Conservation (phyloP, 2,888 invertebrate species). For the Orthosia incerta region DNA sequence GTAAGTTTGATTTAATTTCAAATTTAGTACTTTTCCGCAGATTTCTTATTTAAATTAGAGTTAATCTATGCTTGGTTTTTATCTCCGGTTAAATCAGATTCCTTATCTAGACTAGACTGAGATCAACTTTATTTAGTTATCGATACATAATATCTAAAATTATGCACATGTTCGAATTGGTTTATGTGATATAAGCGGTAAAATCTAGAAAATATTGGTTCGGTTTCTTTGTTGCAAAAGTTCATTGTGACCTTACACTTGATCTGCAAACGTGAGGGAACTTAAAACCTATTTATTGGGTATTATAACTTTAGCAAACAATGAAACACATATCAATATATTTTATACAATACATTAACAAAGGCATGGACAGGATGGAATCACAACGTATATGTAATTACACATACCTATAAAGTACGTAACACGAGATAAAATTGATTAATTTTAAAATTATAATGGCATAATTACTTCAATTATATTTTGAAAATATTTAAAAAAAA, state of each 20-base stretch:
- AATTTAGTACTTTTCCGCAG: not conserved
- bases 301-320: not conserved
- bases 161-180: not conserved
- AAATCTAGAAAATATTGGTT: not conserved
- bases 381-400: not conserved
- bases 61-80: constrained; percentile 16
- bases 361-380: not conserved
- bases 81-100: constrained; percentile 24
- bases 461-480: no score
- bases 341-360: not conserved
- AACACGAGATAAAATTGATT: no score
- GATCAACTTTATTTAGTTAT: not conserved
- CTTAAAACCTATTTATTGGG: not conserved
- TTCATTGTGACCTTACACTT: not conserved
- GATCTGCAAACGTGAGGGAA: not conserved
- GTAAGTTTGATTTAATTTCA: not conserved
- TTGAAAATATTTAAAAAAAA: no score
- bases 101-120: not conserved
- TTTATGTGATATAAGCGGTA: not conserved
- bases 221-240: not conserved
- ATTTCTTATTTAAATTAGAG: not conserved
- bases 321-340: not conserved
- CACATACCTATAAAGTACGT: no score
- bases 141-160: constrained; percentile 7
- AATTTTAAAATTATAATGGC: no score